Evolutionary conservation across 92 coral and sea anemone species (phyloP), one percentile per base, ranked within the genome.

Genomic region (Palythoa caribaeorum): DNA sequence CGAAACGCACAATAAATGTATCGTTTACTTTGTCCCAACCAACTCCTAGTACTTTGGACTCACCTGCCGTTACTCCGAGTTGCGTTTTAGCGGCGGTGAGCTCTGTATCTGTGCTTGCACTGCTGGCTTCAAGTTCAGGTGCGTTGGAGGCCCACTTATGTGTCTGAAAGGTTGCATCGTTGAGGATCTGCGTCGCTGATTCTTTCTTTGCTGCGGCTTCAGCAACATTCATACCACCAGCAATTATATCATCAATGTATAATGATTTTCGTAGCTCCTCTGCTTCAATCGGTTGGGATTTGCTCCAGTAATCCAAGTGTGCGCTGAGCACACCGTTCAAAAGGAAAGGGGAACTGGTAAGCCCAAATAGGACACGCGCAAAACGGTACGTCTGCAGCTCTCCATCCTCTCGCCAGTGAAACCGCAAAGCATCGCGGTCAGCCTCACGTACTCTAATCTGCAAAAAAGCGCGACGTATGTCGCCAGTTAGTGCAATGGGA

Each of bases 81-180:
- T 85, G 94, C 13, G 77, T 63, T 76, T 86, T 92, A 53, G 94
- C 92, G 36, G 76, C 84, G 44, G 88, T 92, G 62, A 84, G 59
- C 13, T 92, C 94, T 83, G 54, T 21, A 39, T 73, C 78, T 17
- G 5, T 73, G 51, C 15, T 36, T 38, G 15, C 21, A 37, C 16
- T 15, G 10, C 6, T 13, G 9, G 16, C 35, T 2, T 39, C 78
- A 12, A 73, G 55, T 52, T 76, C 80, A 9, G 62, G 80, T 8
- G 63, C 44, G 40, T 76, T 76, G 3, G 65, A 76, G 68, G 81
- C 81, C 81, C 65, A 77, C 81, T 77, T 77, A 66, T 54, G 81
- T 6, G 81, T 52, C 68, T 52, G 2, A 11, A 53, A 54, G 68
- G 47, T 52, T 17, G 81, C 81, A 77, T 77, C 81, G 47, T 6